A percentile compares a stretch with the other conserved stretches of the same genome.
phyloP scores from a whole-genome alignment of 2,888 invertebrate genomes.

The Yponomeuta sedellus region DNA sequence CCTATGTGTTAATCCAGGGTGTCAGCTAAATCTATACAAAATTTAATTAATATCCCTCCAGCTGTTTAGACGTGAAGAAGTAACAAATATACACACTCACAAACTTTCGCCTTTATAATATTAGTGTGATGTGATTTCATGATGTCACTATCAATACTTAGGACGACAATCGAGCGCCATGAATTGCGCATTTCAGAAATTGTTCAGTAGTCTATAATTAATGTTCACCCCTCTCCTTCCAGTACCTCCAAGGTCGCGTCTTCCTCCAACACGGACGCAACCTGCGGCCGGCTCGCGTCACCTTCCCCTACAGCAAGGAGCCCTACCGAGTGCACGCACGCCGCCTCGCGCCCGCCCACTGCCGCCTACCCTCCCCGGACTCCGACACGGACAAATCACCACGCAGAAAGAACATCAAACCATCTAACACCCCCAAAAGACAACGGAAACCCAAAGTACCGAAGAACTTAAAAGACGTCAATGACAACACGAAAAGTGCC shows the following conservation, averaged over 20 bases:
- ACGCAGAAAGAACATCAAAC: neutral
- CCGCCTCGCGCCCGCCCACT: constrained; percentile 51
- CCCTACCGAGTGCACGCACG: constrained; percentile 61
- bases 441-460: constrained; percentile 36
- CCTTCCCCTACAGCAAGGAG: constrained; percentile 63
- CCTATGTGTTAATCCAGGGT: too few relatives aligned
- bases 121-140: too few relatives aligned
- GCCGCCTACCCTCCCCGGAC: constrained; percentile 46
- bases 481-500: constrained; percentile 54
- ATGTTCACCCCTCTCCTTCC: constrained; percentile 31
- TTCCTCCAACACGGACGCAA: constrained; percentile 84
- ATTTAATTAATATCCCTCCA: too few relatives aligned
- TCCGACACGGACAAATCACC: constrained; percentile 50
- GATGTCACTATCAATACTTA: too few relatives aligned
- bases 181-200: too few relatives aligned
- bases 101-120: too few relatives aligned
- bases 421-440: constrained; percentile 43
- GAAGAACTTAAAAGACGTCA: constrained; percentile 58
- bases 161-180: too few relatives aligned
- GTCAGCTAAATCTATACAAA: too few relatives aligned
- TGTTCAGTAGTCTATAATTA: neutral
- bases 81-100: too few relatives aligned
- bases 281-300: constrained; percentile 80
- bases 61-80: too few relatives aligned
- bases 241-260: constrained; percentile 87